Base-by-base conservation (phyloP, 1,140 invertebrate species). In the Galendromus occidentalis region DNA sequence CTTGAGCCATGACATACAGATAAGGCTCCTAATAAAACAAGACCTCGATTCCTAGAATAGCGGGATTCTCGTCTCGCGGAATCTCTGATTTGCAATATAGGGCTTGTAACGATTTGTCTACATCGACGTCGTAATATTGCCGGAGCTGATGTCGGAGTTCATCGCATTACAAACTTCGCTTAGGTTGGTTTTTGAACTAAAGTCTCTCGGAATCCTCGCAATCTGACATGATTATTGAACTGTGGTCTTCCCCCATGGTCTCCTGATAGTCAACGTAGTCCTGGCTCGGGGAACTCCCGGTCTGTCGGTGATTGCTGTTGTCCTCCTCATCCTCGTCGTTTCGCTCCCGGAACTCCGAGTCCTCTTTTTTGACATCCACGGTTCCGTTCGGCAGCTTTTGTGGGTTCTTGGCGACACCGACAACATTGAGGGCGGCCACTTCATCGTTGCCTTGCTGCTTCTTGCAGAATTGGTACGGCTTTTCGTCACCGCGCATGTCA, bases 401-500 rank as follows among this genome's bases (percentile, higher is more conserved):
- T 1, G 33, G 22, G 25, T 59, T 59, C 22, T 33, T 59, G 17
- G 51, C 51, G 22, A 59, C 51, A 12, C 51, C 51, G 51, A 59
- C 51, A 4, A 59, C 51, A 9, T 59, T 59, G 14, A 59, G 22
- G 4, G 51, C 51, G 25, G 51, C 25, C 51, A 59, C 51, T 25
- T 59, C 51, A 25, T 59, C 51, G 22, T 59, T 25, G 22, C 51
- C 51, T 9, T 59, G 51, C 20, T 59, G 51, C 33, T 59, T 59
- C 22, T 59, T 59, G 9, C 51, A 59, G 9, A 72, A 72, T 68
- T 75, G 73, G 75, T 83, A 85, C 55, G 83, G 81, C 67, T 80
- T 79, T 59, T 79, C 78, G 68, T 85, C 83, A 59, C 84, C 84
- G 65, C 84, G 77, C 80, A 86, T 85, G 70, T 85, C 83, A 74